Conservation (phyloP, 2,797 vertebrate species). For the Enteromius afrohamiltoni region DNA sequence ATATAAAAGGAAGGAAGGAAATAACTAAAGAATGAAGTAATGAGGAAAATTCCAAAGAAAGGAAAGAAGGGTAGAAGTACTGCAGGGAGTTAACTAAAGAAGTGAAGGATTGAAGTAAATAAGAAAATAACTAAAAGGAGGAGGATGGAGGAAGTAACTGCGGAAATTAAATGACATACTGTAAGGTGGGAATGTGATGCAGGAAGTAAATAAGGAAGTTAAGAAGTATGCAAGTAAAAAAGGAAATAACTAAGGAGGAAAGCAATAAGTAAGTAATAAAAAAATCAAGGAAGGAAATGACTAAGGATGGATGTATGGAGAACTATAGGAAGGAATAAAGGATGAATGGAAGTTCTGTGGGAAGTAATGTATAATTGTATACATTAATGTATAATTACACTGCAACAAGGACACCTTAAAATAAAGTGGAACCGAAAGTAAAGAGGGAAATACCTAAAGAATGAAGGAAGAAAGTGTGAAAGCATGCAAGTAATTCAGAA, state of each 20-base stretch:
- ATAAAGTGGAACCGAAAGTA: not conserved
- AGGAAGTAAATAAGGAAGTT: not conserved
- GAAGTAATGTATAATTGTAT: too few relatives aligned
- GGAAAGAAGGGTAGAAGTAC: not conserved
- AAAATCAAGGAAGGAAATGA: not conserved
- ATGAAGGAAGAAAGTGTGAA: not conserved
- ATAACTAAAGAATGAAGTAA: not conserved
- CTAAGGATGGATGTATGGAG: not conserved
- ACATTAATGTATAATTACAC: too few relatives aligned
- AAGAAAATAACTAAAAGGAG: not conserved
- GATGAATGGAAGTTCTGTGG: not conserved
- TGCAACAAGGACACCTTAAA: not conserved
- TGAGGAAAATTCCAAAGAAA: not conserved
- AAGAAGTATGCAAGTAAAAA: not conserved
- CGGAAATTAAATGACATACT: too few relatives aligned
- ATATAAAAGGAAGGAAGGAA: not conserved
- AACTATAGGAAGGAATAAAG: not conserved
- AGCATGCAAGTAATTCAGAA: not conserved
- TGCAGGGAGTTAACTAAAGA: not conserved
- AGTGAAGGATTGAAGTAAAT: not conserved
- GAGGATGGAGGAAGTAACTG: too few relatives aligned
- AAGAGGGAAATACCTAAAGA: not conserved
- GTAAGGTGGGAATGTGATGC: not conserved
- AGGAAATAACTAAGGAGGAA: not conserved
- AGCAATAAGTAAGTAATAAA: not conserved